Evolutionary conservation across 2,888 invertebrate species (phyloP), one percentile per base, ranked within the genome.

Genomic region (Epirrhoe alternata): DNA sequence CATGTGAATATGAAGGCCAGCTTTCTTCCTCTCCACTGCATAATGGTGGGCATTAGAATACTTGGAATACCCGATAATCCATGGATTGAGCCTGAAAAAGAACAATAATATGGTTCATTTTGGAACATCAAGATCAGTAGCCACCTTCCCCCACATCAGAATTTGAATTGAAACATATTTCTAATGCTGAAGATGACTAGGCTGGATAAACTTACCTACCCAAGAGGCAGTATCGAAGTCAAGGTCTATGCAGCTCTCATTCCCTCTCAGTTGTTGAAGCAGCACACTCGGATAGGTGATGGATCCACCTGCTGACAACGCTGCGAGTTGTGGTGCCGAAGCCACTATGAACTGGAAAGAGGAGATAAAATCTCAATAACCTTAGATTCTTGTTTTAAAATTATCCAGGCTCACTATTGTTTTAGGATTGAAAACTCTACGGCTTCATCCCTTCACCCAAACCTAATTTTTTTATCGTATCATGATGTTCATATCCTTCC

Each of bases 11-110:
- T 70, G 51, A 72, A 71, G 24, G 70, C 66, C 24, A 70, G 57
- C 14, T 74, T 74, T 14, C 74, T 66, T 7, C 74, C 74, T 30
- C 14, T 57, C 64, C 69, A 69, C 63, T 74, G 72, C 74, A 74
- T 74, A 12, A 74, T 17, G 0, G 66, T 54, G 5, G 71, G 74
- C 64, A 72, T 66, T 8, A 74, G 7, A 8, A 72, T 59, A 33
- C 70, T 70, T 3, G 70, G 71, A n/a, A 72, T 68, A 3, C 72
- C 74, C 42, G 70, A 68, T 7, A 74, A 45, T 7, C 74, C 74
- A 35, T 74, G 71, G 6, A 71, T 69, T 4, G 74, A 70, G 2
- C 70, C 74, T 74, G 66, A 35, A 72, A 72, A 7, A 31, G 10
- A 62, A 47, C 17, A 12, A 33, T 4, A 33, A 33, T 33, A 7